Evolutionary conservation across 2,888 invertebrate species (phyloP).

Genomic region (Galerucella calmariensis): DNA sequence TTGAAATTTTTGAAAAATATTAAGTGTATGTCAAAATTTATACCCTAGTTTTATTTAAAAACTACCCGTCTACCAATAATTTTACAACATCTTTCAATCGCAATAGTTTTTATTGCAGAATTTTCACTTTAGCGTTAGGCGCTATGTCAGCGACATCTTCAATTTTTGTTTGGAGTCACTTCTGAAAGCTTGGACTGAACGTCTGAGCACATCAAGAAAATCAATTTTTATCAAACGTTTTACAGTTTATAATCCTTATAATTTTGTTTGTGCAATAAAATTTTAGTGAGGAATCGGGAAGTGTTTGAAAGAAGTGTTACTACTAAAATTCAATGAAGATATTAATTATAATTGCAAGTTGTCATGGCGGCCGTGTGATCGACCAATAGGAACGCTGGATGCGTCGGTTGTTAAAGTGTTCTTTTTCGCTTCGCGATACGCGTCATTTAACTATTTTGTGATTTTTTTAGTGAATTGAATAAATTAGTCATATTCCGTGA

Average conservation of each 20-base stretch:
- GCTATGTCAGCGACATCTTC: constrained; percentile 50
- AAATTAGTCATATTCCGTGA: constrained; percentile 57
- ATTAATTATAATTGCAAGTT: constrained; percentile 63
- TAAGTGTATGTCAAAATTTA: constrained; percentile 22
- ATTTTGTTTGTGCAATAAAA: constrained; percentile 33
- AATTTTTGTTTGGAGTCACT: constrained; percentile 45
- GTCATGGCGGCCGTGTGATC: constrained; percentile 75
- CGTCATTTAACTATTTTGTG: constrained; percentile 76
- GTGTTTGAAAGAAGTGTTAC: constrained; percentile 41
- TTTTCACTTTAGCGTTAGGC: background rate
- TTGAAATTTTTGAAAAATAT: constrained; percentile 44
- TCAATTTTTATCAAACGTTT: constrained; percentile 36
- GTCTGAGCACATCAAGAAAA: constrained; percentile 41
- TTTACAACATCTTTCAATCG: background rate
- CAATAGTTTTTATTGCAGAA: constrained; percentile 7
- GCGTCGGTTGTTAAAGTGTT: constrained; percentile 73
- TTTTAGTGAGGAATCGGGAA: constrained; percentile 39
- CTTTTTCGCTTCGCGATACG: constrained; percentile 75
- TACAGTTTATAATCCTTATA: constrained; percentile 32
- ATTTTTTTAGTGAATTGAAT: constrained; percentile 70
- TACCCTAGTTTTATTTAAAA: constrained; percentile 15
- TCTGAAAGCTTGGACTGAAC: constrained; percentile 49
- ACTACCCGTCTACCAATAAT: background rate
- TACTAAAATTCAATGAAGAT: constrained; percentile 56
- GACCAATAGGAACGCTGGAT: constrained; percentile 79